Conservation (phyloP, 2,888 invertebrate genomes). For the Lithophane leautieri region DNA sequence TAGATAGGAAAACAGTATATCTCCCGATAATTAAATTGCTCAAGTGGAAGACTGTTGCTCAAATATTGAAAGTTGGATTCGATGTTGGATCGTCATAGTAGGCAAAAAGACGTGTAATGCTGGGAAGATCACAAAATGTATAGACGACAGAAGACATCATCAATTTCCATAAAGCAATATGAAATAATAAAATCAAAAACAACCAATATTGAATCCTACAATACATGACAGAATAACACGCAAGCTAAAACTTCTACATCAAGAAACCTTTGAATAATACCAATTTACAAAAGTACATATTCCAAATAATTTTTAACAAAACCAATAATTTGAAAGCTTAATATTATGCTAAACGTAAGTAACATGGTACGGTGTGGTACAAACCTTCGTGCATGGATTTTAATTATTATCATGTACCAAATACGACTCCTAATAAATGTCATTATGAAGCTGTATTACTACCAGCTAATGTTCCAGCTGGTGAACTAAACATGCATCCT, state of each 20-base stretch:
- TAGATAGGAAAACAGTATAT: neutral
- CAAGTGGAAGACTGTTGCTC: neutral
- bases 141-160: neutral
- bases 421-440: conserved; percentile 90
- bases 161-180: neutral
- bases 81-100: neutral
- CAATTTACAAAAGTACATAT: conserved; percentile 71
- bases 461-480: conserved; percentile 65
- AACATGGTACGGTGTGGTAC: conserved; percentile 88
- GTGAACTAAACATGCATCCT: conserved; percentile 45
- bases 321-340: conserved; percentile 82
- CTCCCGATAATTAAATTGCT: too few relatives aligned
- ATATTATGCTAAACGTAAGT: conserved; percentile 87
- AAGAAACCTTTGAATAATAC: conserved; percentile 53
- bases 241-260: conserved; percentile 62
- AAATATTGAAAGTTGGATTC: neutral
- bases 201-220: conserved; percentile 51
- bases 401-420: conserved; percentile 90
- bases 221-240: conserved; percentile 63
- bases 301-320: conserved; percentile 74
- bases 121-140: neutral
- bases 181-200: conserved; percentile 26
- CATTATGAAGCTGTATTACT: conserved; percentile 86
- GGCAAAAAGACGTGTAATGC: neutral
- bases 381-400: conserved; percentile 89